phyloP scores from a whole-genome alignment of 2,888 invertebrate genomes.

The Stegana nigrithorax region DNA sequence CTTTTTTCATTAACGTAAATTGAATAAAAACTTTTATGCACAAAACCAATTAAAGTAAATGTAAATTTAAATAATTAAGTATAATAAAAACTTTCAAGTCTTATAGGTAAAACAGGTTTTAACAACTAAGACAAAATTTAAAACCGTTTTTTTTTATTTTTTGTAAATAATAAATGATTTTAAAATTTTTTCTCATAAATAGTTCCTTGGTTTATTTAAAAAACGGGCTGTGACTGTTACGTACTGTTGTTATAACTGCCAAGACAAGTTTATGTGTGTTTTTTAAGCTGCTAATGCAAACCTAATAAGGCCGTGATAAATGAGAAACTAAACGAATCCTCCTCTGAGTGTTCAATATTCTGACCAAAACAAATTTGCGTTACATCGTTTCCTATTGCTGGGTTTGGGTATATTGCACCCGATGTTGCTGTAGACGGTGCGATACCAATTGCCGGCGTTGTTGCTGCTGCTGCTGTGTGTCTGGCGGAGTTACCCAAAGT shows the following conservation, averaged over 20 bases:
- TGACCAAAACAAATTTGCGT: slow-evolving; percentile 25
- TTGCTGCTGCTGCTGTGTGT: slow-evolving; percentile 8
- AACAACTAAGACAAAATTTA: background rate
- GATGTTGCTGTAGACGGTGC: slow-evolving; percentile 16
- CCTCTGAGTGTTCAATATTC: slow-evolving; percentile 41
- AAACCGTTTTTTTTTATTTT: background rate
- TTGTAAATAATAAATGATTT: background rate
- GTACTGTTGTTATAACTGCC: background rate
- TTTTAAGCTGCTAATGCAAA: slow-evolving; percentile 44
- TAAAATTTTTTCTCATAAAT: background rate
- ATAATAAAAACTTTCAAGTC: background rate
- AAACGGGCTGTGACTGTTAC: background rate
- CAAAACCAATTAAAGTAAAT: too few relatives aligned
- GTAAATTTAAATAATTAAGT: too few relatives aligned
- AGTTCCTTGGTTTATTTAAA: background rate
- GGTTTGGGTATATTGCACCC: slow-evolving; percentile 20
- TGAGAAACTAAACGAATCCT: slow-evolving; percentile 63
- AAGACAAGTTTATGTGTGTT: too few relatives aligned
- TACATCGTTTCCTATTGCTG: slow-evolving; percentile 4
- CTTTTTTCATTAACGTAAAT: too few relatives aligned
- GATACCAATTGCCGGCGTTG: background rate
- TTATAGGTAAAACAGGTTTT: background rate
- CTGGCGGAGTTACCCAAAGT: slow-evolving; percentile 24
- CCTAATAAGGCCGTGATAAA: slow-evolving; percentile 65
- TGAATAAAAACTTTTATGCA: too few relatives aligned